These are phyloP conservation scores for Zaprionus davidi DNA, from an alignment of 1,140 invertebrate genomes.

Conservation along the genomic window DNA sequence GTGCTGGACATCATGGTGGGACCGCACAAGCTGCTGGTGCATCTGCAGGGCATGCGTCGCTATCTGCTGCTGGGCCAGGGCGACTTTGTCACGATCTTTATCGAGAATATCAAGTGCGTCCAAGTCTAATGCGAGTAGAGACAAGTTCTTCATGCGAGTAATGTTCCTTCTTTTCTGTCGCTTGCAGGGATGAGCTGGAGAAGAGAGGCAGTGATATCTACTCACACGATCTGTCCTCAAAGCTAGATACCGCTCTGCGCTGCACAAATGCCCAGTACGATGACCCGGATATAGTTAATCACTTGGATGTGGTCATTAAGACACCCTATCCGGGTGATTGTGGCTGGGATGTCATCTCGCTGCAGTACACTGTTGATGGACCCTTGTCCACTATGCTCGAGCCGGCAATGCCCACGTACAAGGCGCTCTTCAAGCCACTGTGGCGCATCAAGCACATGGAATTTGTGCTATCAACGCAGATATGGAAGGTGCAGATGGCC, in stretches of 20 bases:
- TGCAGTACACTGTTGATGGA: constrained; percentile 96
- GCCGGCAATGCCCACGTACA: constrained; percentile 92
- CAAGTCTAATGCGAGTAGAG: not conserved
- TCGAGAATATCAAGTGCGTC: constrained; percentile 95
- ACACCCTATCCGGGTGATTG: constrained; percentile 91
- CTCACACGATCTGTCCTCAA: constrained; percentile 94
- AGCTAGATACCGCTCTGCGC: constrained; percentile 95
- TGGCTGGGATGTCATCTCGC: constrained; percentile 98
- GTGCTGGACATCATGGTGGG: constrained; percentile 94
- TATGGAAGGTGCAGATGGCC: constrained; percentile 95
- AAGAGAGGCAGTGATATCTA: constrained; percentile 95
- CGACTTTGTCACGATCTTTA: constrained; percentile 96
- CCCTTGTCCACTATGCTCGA: constrained; percentile 97
- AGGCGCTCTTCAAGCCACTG: constrained; percentile 95
- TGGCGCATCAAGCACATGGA: constrained; percentile 98
- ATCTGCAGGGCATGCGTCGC: constrained; percentile 94
- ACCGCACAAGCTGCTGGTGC: constrained; percentile 95
- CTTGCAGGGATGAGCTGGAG: constrained; percentile 92
- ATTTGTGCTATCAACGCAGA: constrained; percentile 91
- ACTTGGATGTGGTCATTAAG: constrained; percentile 94
- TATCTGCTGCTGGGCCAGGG: constrained; percentile 97
- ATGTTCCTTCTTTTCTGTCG: not conserved
- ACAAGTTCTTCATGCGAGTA: not conserved
- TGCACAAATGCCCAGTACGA: constrained; percentile 98
- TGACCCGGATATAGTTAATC: constrained; percentile 93